Base-by-base conservation (phyloP, 2,797 vertebrate genomes). In the Miichthys miiuy region DNA sequence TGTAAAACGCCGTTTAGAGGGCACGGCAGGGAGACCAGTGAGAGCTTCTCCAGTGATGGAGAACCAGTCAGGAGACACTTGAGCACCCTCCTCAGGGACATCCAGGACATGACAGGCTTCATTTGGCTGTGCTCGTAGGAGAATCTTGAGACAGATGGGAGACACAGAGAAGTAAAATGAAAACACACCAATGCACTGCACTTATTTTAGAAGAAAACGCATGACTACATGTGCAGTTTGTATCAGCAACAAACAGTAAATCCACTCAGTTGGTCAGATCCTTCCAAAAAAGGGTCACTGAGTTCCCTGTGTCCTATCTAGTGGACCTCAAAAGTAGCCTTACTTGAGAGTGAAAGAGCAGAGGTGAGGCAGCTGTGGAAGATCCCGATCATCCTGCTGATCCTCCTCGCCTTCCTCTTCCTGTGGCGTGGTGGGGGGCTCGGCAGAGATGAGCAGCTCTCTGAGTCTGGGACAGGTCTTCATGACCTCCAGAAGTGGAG, bases 1-100 rank as follows among this genome's bases (percentile, higher is more conserved):
- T 56, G 72, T 47, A 96, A 89, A 42, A 93, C 68, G 0, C 51
- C 13, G 74, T 97, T 88, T 87, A 98, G 77, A 0, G 75, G 86
- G 68, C 96, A 95, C 0, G 96, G 95, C 72, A 96, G 1, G 51
- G 91, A 68, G 7, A 95, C 79, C 23, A 97, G 88, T 0, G 89
- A 89, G 20, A 97, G 77, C 8, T 27, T 92, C 74, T 90, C 92
- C 54, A 97, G 92, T 6, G 65, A 63, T 0, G 90, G 94, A 9
- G 95, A 91, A 0, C 46, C 85, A 38, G 71, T 58, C 67, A 97
- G 89, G 61, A 96, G 77, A 11, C 91, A 92, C 74, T 72, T 80
- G 30, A 97, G 77, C 12, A 84, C 87, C 34, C 79, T 87, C 47
- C 68, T 73, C 56, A 97, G 81, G 6, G 81, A 90, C 20, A 69